Base-by-base conservation (phyloP, 2,113 vertebrate genomes). In the Motacilla tschutschensis region DNA sequence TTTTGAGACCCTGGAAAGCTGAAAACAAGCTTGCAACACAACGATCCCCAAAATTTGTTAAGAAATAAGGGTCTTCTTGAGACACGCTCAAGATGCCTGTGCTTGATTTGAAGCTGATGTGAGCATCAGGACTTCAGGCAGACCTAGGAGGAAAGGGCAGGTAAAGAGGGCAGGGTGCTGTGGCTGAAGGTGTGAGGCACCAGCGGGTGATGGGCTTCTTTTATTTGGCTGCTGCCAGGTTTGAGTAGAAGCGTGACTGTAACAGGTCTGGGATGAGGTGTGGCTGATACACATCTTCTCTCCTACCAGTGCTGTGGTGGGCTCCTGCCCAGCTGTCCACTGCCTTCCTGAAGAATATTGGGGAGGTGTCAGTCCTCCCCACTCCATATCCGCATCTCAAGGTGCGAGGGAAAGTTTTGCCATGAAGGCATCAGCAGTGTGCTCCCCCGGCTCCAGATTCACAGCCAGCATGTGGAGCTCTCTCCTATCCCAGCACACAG, bases 261-360 rank as follows among this genome's bases (percentile, higher is more conserved):
- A 26, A 43, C 29, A 78, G 29, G 57, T 50, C 29, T n/a, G 57
- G 55, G 55, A 8, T 0, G 0, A 58, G 22, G 17, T 31, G 58
- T 10, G 14, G 22, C 29, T 44, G 59, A 53, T 19, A 64, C 17
- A 38, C n/a, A 46, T 6, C 38, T n/a, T 35, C 40, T 58, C 43
- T 58, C 22, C 69, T 35, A 21, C 14, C 29, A 74, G n/a, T 0
- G 0, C 35, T 2, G 0, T 16, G 47, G 17, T 44, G 28, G 40
- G 28, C 51, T 77, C 24, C 22, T 44, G 38, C 29, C 14, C 48
- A 51, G 5, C 28, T 48, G 72, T 4, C 1, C 38, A 14, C 2
- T 1, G 25, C 22, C 31, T 51, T 25, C 5, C n/a, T n/a, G n/a
- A 48, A 25, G 21, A 44, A 44, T 40, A 25, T 0, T 17, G 44